Percentiles rank a stretch among this genome's conserved stretches.
These are phyloP conservation scores for Keiferia lycopersicella DNA, from an alignment of 2,888 invertebrate genomes.

Conservation along the genomic window DNA sequence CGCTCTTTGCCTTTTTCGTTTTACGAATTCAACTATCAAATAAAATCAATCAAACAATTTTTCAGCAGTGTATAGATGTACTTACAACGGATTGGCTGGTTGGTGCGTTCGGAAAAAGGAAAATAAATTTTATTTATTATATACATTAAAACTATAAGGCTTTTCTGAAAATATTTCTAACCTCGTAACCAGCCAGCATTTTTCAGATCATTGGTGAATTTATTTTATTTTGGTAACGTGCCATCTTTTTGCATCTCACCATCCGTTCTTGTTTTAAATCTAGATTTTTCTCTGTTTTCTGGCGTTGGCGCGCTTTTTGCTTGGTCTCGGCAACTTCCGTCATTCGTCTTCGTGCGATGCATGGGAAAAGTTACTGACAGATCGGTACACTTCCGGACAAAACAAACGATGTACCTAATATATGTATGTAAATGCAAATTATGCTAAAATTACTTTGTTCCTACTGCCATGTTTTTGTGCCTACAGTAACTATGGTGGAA, in stretches of 20 bases:
- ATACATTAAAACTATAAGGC: neutral
- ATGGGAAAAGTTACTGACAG: conserved; percentile 73
- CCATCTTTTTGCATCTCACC: neutral
- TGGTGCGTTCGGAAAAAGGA: neutral
- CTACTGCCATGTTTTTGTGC: too few species aligned
- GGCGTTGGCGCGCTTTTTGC: conserved; percentile 57
- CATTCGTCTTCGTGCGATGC: conserved; percentile 74
- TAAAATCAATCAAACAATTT: neutral
- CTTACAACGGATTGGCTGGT: conserved; percentile 17
- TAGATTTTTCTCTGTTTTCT: conserved; percentile 18
- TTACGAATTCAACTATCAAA: conserved; percentile 8
- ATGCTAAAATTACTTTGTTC: too few species aligned
- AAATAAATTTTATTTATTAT: conserved; percentile 3
- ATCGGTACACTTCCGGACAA: conserved; percentile 52
- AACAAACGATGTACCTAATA: neutral
- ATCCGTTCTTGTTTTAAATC: conserved; percentile 3
- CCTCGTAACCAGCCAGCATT: conserved; percentile 1
- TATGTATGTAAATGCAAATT: too few species aligned
- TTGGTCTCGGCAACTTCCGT: conserved; percentile 59
- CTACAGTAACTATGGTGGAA: too few species aligned
- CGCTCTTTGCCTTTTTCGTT: conserved; percentile 5
- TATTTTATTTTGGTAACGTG: conserved; percentile 6
- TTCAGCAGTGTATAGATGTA: neutral
- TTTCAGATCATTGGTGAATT: neutral
- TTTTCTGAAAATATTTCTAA: neutral